Base-by-base conservation (phyloP, 2,797 vertebrate genomes). In the Centroberyx gerrardi region DNA sequence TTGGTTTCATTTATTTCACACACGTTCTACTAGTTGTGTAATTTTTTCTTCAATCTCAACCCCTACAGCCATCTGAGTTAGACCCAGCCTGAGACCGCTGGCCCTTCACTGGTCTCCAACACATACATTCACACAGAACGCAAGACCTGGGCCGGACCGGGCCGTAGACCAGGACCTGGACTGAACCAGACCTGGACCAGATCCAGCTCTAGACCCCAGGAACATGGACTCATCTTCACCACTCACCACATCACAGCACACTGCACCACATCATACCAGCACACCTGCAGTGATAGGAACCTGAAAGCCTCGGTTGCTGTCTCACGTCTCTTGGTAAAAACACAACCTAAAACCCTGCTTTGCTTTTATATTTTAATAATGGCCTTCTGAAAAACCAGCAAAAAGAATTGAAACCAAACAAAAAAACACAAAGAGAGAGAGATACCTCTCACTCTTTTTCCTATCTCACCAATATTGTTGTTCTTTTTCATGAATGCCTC, bases 1-100 rank as follows among this genome's bases (percentile, higher is more conserved):
- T 95, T 92, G 93, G 88, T 94, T 95, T 94, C 87, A 90, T 93
- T 94, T 92, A 90, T 94, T 94, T 94, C 91, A 95, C 94, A 95
- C 93, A 93, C 88, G 84, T 92, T 93, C 90, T 92, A 90, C 83
- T 86, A 86, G 81, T 92, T 82, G 82, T 89, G 82, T 68, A 36
- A 83, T 85, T 73, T 77, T 78, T 80, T 84, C 80, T 76, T 82
- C 78, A 87, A 74, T 88, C 86, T 93, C 84, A 85, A 82, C 88
- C 80, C 80, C 90, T 90, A 88, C 89, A 92, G 87, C 88, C 91
- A 81, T 91, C 85, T 84, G 81, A 91, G 87, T 91, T 70, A 72
- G 87, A 93, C 58, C 85, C 90, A 93, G 90, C 80, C 88, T 74
- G 86, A 93, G 85, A 81, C 70, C 22, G 72, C 87, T 83, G 92